Evolutionary conservation across 2,797 vertebrate genomes (phyloP), one percentile per base, ranked within the genome.

Genomic region (Pogoniulus pusillus): DNA sequence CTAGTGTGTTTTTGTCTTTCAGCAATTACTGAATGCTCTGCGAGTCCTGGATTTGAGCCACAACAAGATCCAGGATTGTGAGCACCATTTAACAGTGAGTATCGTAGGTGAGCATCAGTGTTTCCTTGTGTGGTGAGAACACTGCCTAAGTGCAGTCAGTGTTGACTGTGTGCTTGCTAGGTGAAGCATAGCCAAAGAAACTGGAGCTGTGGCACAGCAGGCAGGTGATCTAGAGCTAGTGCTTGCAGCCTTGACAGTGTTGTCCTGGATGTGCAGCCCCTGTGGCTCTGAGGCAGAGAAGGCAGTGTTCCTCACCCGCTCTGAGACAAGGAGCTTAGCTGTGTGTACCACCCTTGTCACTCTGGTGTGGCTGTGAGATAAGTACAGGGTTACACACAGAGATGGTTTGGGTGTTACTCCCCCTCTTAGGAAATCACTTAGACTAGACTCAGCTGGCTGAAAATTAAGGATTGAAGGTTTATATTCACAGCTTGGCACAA

Each of bases 21-120:
- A 99, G 99, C 98, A 97, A 97, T 98, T 99, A 95, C 81, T 99
- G 91, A 99, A 98, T 55, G 97, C 98, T 65, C 96, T 99, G 82
- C 98, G 98, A 89, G 97, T 97, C 87, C 96, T 99, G 97, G 98
- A 99, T 96, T 96, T 99, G 92, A 99, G 99, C 97, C 99, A 99
- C 95, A 99, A 99, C 97, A 98, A 97, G 96, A 98, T 99, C 87
- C 98, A 98, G 95, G 98, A 99, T 87, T 99, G 99, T 60, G 97
- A 97, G 29, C 97, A 97, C 85, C 98, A 99, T 95, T 96, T 99
- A 73, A 98, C 94, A 74, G 99, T 99, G 93, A 64, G 95, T 92
- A 11, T 63, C 32, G 55, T 64, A 32, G 19, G 11, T 11, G 22
- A 37, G 62, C 51, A 37, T n/a, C 3, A 3, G 39, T 27, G 27